A percentile compares a stretch with the other conserved stretches of the same genome.
Conservation (phyloP, 2,113 vertebrate genomes). For the Phrynocephalus versicolor region DNA sequence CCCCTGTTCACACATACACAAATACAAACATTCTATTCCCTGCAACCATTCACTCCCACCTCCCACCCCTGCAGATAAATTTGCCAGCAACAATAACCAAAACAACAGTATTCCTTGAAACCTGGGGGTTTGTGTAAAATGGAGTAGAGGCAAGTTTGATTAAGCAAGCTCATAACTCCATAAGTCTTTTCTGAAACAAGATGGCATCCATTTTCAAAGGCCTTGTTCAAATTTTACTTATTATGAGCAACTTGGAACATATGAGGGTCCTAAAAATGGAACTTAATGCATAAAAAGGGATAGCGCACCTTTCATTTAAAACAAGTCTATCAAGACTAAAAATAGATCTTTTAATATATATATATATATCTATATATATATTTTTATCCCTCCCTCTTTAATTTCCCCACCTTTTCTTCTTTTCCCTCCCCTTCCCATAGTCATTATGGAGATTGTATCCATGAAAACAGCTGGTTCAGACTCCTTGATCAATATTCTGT, state of each 20-base stretch:
- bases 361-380: slow-evolving; percentile 82
- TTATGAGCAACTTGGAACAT: slow-evolving; percentile 68
- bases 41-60: slow-evolving; percentile 39
- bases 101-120: slow-evolving; percentile 25
- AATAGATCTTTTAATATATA: slow-evolving; percentile 83
- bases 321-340: slow-evolving; percentile 86
- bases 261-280: slow-evolving; percentile 70
- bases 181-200: slow-evolving; percentile 49
- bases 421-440: slow-evolving; percentile 73
- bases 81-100: background rate
- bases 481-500: slow-evolving; percentile 78
- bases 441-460: slow-evolving; percentile 84
- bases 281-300: slow-evolving; percentile 80
- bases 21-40: slow-evolving; percentile 33
- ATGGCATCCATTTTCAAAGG: slow-evolving; percentile 44
- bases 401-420: slow-evolving; percentile 73
- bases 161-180: slow-evolving; percentile 39
- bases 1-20: slow-evolving; percentile 26
- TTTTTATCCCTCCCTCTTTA: slow-evolving; percentile 76
- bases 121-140: slow-evolving; percentile 37
- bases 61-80: slow-evolving; percentile 28
- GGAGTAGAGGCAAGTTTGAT: slow-evolving; percentile 47
- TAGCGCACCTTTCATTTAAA: slow-evolving; percentile 86
- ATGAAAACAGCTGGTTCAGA: slow-evolving; percentile 83
- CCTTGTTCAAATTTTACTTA: slow-evolving; percentile 61